These are phyloP conservation scores for Galerucella calmariensis DNA, from an alignment of 2,888 invertebrate genomes.

Conservation along the genomic window DNA sequence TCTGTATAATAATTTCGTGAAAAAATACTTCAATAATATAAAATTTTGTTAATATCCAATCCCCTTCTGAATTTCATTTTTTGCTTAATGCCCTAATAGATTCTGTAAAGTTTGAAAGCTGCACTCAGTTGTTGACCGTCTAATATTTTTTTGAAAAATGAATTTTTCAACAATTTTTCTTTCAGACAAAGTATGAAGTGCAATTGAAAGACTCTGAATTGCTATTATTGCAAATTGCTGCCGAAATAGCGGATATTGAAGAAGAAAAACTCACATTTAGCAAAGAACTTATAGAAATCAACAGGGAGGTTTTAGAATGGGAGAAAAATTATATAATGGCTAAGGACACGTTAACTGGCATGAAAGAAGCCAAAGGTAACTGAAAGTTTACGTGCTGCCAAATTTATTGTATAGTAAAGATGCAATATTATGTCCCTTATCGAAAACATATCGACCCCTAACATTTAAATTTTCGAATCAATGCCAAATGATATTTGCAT, in stretches of 20 bases:
- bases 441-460: too few species aligned
- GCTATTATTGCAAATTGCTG: conserved; percentile 74
- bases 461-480: too few species aligned
- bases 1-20: too few species aligned
- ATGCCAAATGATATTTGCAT: too few species aligned
- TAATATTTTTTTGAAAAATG: neutral
- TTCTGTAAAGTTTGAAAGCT: too few species aligned
- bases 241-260: conserved; percentile 74
- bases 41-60: too few species aligned
- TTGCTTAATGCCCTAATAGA: too few species aligned
- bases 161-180: neutral
- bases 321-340: conserved; percentile 82
- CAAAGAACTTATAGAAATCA: conserved; percentile 72
- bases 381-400: too few species aligned
- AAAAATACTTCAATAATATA: too few species aligned
- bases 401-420: too few species aligned
- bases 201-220: conserved; percentile 74
- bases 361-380: conserved; percentile 71
- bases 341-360: conserved; percentile 76
- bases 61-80: too few species aligned
- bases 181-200: conserved; percentile 66
- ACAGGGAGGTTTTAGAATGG: conserved; percentile 81
- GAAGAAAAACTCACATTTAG: conserved; percentile 75
- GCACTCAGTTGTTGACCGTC: neutral
- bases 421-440: too few species aligned